phyloP scores from a whole-genome alignment of 2,888 invertebrate genomes.

The Lepas anatifera region DNA sequence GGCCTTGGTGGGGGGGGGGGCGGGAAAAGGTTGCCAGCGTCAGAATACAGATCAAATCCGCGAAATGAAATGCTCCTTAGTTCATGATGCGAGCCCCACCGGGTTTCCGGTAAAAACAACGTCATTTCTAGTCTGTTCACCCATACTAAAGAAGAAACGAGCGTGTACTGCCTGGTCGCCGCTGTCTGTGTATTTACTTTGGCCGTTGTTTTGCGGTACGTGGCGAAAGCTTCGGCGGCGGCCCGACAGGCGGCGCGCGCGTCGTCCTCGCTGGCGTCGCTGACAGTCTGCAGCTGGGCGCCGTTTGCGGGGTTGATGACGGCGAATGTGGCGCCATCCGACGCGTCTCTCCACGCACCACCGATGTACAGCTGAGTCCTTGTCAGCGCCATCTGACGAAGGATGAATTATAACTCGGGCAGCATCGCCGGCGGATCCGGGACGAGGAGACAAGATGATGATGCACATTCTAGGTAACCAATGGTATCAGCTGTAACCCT shows the following conservation, averaged over 20 bases:
- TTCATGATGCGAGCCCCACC: too few relatives aligned
- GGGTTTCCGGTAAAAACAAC: too few relatives aligned
- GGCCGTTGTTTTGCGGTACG: conserved; percentile 20
- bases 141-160: not conserved
- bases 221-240: conserved; percentile 18
- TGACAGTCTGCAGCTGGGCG: conserved; percentile 15
- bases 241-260: conserved; percentile 17
- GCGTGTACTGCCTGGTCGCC: not conserved
- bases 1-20: too few relatives aligned
- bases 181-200: too few relatives aligned
- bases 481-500: too few relatives aligned
- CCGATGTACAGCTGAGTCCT: conserved; percentile 16
- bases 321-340: conserved; percentile 18
- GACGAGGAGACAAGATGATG: too few relatives aligned
- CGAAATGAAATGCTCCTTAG: too few relatives aligned
- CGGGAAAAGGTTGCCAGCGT: too few relatives aligned
- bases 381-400: not conserved
- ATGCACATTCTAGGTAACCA: too few relatives aligned
- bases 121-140: not conserved
- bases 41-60: too few relatives aligned
- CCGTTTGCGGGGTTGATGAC: conserved; percentile 20
- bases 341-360: conserved; percentile 14
- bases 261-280: conserved; percentile 17
- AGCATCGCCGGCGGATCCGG: too few relatives aligned
- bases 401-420: too few relatives aligned